Percentiles rank a stretch among this genome's conserved stretches.
Evolutionary conservation across 1,140 invertebrate genomes (phyloP).

Genomic region (Stegodyphus mimosarum): DNA sequence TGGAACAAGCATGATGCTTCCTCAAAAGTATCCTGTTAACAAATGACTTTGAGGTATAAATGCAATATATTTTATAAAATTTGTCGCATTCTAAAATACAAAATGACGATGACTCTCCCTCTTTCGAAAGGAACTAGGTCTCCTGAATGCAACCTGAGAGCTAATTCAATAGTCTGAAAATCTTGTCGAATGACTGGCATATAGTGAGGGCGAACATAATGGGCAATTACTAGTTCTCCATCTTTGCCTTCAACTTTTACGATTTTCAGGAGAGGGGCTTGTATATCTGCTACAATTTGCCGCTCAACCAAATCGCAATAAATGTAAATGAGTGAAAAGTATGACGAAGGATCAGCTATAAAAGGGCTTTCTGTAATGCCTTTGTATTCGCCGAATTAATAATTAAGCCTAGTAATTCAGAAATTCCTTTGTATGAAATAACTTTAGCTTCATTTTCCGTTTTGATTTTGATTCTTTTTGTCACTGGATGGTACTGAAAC

Average conservation of each 20-base stretch:
- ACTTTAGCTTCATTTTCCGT: not conserved
- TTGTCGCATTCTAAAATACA: not conserved
- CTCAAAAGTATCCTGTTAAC: not conserved
- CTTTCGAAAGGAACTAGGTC: not conserved
- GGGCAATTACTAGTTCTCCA: not conserved
- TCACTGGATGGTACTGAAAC: not conserved
- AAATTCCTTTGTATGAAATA: not conserved
- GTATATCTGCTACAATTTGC: not conserved
- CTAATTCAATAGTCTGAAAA: constrained; percentile 7
- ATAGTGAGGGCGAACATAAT: constrained; percentile 2
- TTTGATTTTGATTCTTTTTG: not conserved
- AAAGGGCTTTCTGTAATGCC: not conserved
- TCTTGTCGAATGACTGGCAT: not conserved
- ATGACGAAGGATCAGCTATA: not conserved
- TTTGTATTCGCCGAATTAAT: not conserved
- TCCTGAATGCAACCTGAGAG: not conserved
- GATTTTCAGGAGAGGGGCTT: not conserved
- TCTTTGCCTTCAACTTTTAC: not conserved
- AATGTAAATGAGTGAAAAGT: not conserved
- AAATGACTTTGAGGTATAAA: not conserved
- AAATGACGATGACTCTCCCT: not conserved
- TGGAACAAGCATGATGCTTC: no score
- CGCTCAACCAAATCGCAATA: not conserved
- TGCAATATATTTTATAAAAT: not conserved
- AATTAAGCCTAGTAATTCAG: not conserved